Base-by-base conservation (phyloP, 2,797 vertebrate species). In the Serranus cabrilla region DNA sequence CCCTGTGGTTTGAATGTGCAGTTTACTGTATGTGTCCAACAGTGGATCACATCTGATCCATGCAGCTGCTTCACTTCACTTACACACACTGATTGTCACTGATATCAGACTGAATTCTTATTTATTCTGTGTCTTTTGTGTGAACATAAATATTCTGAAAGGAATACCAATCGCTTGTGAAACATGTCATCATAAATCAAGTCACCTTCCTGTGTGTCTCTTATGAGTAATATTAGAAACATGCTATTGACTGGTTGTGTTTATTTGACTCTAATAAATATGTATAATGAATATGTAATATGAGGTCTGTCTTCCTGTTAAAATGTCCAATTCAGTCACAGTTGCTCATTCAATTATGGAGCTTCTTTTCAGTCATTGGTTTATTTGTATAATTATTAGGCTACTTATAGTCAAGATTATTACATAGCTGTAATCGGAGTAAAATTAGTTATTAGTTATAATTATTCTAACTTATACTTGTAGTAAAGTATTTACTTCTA, bases 1-100 rank as follows among this genome's bases (percentile, higher is more conserved):
- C 47, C 54, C 40, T 65, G 68, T 66, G 40, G 71, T 47, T 42
- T 60, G 23, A 60, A 55, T 66, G 37, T 62, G 43, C 52, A 46
- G 43, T 17, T 5, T 34, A 7, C 34, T 34, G 34, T 34, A 37
- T 25, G 49, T 55, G 52, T 67, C 49, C 31, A 11, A 34, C 40
- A 18, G 11, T n/a, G 31, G 31, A 45, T 37, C 23, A 42, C 52
- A n/a, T 25, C 49, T 51, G 45, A 50, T 20, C 37, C 67, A 21
- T 10, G 20, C 27, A 43, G 50, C 57, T 71, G 46, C 46, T 31
- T 31, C 27, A 34, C 34, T 34, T 34, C 34, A 34, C 34, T 34
- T 34, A 34, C 34, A 9, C 34, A 34, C 7, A 34, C 40, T 56
- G 51, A 63, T 40, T 64, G 34, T 56, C 31, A 40, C 45, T 58